phyloP scores from a whole-genome alignment of 2,888 invertebrate genomes.

The Trissolcus brochymenae region DNA sequence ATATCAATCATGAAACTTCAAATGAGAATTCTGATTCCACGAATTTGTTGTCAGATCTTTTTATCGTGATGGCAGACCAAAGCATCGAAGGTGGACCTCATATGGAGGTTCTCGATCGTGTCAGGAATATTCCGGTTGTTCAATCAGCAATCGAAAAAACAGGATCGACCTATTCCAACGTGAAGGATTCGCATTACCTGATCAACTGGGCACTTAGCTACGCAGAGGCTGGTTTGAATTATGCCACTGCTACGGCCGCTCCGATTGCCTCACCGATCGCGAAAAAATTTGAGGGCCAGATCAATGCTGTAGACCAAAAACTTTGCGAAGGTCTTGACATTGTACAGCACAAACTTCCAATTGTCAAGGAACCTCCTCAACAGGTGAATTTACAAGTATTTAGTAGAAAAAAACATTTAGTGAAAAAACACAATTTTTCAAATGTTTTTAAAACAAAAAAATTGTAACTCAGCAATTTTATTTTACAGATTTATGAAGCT shows the following conservation, averaged over 20 bases:
- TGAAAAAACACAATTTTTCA: too few species aligned
- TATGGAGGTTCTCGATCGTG: conserved; percentile 72
- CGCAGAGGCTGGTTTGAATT: conserved; percentile 78
- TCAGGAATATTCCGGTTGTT: conserved; percentile 71
- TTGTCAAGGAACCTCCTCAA: conserved; percentile 78
- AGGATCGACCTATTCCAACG: conserved; percentile 70
- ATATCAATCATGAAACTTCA: too few species aligned
- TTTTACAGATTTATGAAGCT: conserved; percentile 71
- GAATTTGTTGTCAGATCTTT: too few species aligned
- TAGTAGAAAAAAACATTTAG: background rate
- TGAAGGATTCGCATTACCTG: conserved; percentile 78
- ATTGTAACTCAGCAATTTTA: background rate
- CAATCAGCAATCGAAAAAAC: conserved; percentile 73
- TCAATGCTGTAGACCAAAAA: conserved; percentile 78
- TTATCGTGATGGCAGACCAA: conserved; percentile 3
- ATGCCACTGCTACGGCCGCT: conserved; percentile 78
- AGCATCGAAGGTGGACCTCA: conserved; percentile 60
- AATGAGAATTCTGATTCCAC: too few species aligned
- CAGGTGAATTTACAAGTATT: conserved; percentile 73
- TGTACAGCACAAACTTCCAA: conserved; percentile 79
- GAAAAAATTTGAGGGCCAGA: conserved; percentile 78
- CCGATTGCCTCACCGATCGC: conserved; percentile 78
- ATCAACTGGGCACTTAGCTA: conserved; percentile 79
- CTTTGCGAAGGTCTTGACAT: conserved; percentile 79
- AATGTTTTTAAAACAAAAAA: too few species aligned